phyloP scores from a whole-genome alignment of 2,888 invertebrate species.

The Chrysotoxum bicinctum region DNA sequence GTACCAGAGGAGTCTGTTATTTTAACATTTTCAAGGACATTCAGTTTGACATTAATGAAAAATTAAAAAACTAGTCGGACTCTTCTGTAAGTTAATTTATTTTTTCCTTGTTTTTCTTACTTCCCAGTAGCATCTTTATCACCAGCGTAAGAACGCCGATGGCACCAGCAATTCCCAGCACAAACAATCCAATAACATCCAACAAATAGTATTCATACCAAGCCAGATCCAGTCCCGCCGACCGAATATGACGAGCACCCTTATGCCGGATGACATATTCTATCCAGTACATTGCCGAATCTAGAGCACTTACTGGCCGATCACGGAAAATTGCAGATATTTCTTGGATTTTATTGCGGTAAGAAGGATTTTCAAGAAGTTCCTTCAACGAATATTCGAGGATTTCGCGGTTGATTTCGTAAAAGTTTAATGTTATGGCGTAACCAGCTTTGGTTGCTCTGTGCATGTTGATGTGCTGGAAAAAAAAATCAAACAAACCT shows the following conservation, averaged over 20 bases:
- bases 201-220: conserved; percentile 81
- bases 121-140: not conserved
- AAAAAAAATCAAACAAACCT: no score
- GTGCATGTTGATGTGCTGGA: conserved; percentile 79
- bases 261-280: conserved; percentile 81
- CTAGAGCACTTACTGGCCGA: conserved; percentile 78
- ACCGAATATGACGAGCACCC: conserved; percentile 80
- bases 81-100: not conserved
- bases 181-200: conserved; percentile 77
- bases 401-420: conserved; percentile 77
- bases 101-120: conserved; percentile 8
- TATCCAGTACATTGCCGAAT: conserved; percentile 81
- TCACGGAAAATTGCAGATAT: conserved; percentile 80
- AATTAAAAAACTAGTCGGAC: not conserved
- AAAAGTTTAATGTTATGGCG: conserved; percentile 79
- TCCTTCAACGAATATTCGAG: conserved; percentile 77
- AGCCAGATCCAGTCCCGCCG: conserved; percentile 78
- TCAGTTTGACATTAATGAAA: no score
- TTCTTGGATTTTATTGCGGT: conserved; percentile 77
- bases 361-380: conserved; percentile 80
- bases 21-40: no score
- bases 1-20: no score
- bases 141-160: conserved; percentile 55
- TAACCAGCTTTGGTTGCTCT: conserved; percentile 79
- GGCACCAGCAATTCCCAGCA: conserved; percentile 57